phyloP scores from a whole-genome alignment of 1,140 invertebrate species.

The Dermatophagoides farinae region DNA sequence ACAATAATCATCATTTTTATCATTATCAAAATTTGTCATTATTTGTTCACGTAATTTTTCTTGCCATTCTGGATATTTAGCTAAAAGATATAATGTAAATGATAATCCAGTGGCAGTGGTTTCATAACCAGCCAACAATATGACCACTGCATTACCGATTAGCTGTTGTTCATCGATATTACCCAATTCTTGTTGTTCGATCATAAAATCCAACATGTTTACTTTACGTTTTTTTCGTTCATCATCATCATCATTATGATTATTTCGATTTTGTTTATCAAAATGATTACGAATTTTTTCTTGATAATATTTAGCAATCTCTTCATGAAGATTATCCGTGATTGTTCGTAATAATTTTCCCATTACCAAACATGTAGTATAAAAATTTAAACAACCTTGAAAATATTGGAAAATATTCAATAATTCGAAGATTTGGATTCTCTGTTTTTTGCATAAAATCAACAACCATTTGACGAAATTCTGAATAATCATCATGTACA shows the following conservation, averaged over 20 bases:
- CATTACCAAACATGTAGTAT: neutral
- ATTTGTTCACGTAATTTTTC: slow-evolving; percentile 21
- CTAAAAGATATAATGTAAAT: slow-evolving; percentile 29
- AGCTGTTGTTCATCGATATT: neutral
- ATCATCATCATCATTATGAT: neutral
- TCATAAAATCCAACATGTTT: neutral
- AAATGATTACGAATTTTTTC: neutral
- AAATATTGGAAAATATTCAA: neutral
- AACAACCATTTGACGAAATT: neutral
- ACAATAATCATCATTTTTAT: neutral
- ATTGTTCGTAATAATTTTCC: neutral
- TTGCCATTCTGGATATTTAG: slow-evolving; percentile 29
- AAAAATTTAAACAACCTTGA: neutral
- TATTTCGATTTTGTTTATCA: neutral
- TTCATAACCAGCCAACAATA: slow-evolving; percentile 23
- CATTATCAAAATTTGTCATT: neutral
- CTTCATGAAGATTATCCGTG: neutral
- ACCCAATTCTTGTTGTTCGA: neutral
- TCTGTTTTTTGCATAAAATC: neutral
- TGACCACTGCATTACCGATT: neutral
- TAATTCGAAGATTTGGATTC: neutral
- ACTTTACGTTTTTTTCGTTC: neutral
- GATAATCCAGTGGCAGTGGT: slow-evolving; percentile 30
- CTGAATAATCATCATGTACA: neutral
- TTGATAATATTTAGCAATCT: neutral